These are phyloP conservation scores for Ypsolopha sequella DNA, from an alignment of 2,888 invertebrate species.

Conservation along the genomic window DNA sequence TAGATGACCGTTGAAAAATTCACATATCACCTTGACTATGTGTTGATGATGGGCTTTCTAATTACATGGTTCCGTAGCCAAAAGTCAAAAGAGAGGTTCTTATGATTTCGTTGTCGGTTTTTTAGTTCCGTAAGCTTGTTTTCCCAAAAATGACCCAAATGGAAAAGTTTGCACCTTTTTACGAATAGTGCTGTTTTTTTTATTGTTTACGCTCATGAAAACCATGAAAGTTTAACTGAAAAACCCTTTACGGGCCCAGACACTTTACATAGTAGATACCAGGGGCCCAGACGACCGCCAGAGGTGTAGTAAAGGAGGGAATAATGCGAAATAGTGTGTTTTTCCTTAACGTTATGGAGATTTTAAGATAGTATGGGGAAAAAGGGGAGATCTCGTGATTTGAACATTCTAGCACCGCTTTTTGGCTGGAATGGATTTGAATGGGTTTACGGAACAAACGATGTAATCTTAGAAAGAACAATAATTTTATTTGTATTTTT, in stretches of 20 bases:
- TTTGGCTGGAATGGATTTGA: conserved; percentile 23
- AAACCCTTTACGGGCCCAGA: background rate
- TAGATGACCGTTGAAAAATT: no score
- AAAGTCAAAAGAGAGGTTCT: no score
- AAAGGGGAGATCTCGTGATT: conserved; percentile 23
- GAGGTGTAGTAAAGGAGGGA: conserved; percentile 45
- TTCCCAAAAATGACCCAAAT: background rate
- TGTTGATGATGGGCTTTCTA: no score
- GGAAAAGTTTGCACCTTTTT: background rate
- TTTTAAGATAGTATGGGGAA: conserved; percentile 12
- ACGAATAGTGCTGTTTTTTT: background rate
- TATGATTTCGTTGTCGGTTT: no score
- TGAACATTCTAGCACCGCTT: conserved; percentile 20
- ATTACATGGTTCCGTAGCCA: no score
- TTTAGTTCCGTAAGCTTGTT: no score
- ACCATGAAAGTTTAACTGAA: background rate
- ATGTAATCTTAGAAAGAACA: no score
- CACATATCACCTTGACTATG: no score
- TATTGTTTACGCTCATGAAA: background rate
- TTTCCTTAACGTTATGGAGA: conserved; percentile 34
- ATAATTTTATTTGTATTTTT: no score
- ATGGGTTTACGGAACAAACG: conserved; percentile 6
- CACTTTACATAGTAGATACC: background rate
- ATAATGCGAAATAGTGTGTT: conserved; percentile 36
- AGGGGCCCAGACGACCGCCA: conserved; percentile 20